Evolutionary conservation across 1,140 invertebrate genomes (phyloP).

Genomic region (Megathymus violae): DNA sequence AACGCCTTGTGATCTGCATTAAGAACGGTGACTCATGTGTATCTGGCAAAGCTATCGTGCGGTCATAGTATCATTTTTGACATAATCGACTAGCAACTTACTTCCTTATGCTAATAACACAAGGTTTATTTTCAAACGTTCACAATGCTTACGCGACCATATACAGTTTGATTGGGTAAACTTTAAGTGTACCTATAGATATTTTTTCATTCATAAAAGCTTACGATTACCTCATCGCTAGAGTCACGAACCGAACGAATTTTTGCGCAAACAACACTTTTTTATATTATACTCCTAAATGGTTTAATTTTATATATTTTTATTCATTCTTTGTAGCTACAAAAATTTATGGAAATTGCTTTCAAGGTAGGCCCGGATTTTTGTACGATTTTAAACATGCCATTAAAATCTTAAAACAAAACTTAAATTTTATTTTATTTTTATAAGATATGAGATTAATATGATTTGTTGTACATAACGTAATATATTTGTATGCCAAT

Average conservation of each 20-base stretch:
- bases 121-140: conserved; percentile 32
- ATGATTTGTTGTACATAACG: too few relatives aligned
- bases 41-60: conserved; percentile 54
- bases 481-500: too few relatives aligned
- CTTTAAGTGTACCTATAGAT: conserved; percentile 46
- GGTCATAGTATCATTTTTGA: conserved; percentile 20
- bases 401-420: too few relatives aligned
- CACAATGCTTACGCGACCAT: conserved; percentile 29
- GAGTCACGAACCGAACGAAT: conserved; percentile 24
- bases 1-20: conserved; percentile 54
- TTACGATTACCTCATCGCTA: conserved; percentile 65
- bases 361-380: too few relatives aligned
- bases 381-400: too few relatives aligned
- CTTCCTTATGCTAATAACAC: not conserved
- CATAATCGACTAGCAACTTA: not conserved
- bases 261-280: conserved; percentile 44
- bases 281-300: not conserved
- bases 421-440: too few relatives aligned
- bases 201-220: conserved; percentile 68
- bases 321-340: not conserved
- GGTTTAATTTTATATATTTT: not conserved
- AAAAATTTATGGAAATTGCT: not conserved
- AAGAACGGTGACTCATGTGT: conserved; percentile 61
- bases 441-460: too few relatives aligned
- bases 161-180: conserved; percentile 50